Conservation (phyloP, 2,797 vertebrate species). For the Pyrocephalus nanus region DNA sequence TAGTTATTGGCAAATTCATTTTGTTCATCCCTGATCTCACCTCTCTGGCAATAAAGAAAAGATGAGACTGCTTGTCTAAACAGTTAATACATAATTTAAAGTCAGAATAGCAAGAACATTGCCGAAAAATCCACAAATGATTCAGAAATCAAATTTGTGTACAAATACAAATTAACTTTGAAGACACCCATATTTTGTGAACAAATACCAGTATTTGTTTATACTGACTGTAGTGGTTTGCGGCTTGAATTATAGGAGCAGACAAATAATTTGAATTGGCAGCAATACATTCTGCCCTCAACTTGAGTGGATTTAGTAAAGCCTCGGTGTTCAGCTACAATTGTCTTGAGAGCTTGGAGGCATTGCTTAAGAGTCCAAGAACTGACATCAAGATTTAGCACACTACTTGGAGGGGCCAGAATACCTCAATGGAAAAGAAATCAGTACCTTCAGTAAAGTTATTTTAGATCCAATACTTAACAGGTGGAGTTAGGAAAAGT, state of each 20-base stretch:
- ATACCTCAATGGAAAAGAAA: not conserved
- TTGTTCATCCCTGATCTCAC: not conserved
- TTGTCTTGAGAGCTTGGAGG: not conserved
- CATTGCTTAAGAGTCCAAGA: not conserved
- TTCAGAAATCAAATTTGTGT: constrained; percentile 14
- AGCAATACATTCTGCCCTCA: not conserved
- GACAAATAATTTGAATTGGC: not conserved
- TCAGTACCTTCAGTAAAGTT: not conserved
- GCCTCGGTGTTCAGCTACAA: not conserved
- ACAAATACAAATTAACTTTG: constrained; percentile 35
- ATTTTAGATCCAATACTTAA: not conserved
- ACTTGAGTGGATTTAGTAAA: not conserved
- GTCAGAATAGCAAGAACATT: not conserved
- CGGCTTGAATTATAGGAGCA: not conserved
- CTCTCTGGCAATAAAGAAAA: not conserved
- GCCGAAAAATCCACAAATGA: constrained; percentile 20
- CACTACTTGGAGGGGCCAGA: not conserved
- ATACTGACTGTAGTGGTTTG: not conserved
- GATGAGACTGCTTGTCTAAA: not conserved
- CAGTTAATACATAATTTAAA: constrained; percentile 50
- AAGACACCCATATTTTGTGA: not conserved
- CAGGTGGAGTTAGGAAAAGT: not conserved
- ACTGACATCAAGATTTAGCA: not conserved
- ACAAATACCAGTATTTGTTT: constrained; percentile 18
- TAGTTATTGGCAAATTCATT: not conserved